Conservation (phyloP, 2,888 invertebrate species). For the Stegophylla sp. region DNA sequence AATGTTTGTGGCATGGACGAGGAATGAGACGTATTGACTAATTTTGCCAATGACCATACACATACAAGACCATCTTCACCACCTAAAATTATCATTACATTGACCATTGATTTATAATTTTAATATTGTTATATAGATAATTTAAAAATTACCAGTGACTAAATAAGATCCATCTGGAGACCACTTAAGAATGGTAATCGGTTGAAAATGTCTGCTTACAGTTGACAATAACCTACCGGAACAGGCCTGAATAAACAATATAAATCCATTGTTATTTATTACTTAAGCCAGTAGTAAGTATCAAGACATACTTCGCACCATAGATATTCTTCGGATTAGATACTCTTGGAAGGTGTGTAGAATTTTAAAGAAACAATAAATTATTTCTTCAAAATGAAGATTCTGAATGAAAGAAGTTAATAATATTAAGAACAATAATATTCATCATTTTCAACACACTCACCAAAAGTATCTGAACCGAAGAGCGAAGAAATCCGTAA, state of each 20-base stretch:
- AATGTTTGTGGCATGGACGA: conserved; percentile 66
- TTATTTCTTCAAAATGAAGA: too few species aligned
- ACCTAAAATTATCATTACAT: conserved; percentile 67
- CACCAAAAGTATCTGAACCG: too few species aligned
- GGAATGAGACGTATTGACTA: conserved; percentile 68
- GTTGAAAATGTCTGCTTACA: conserved; percentile 81
- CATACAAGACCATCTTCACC: conserved; percentile 85
- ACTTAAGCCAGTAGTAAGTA: too few species aligned
- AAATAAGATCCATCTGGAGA: conserved; percentile 80
- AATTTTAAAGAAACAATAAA: too few species aligned
- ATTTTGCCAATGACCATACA: conserved; percentile 76
- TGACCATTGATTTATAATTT: background rate
- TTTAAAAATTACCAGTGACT: conserved; percentile 64
- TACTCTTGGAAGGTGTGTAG: too few species aligned
- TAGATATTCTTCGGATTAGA: too few species aligned
- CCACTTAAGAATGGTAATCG: conserved; percentile 77
- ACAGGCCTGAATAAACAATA: conserved; percentile 61
- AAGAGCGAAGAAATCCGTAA: too few species aligned
- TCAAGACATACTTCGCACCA: too few species aligned
- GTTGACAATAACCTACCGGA: conserved; percentile 78
- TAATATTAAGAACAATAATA: too few species aligned
- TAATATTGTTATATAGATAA: background rate
- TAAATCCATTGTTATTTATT: background rate
- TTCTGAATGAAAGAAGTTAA: too few species aligned
- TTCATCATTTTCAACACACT: too few species aligned